Base-by-base conservation (phyloP, 2,888 invertebrate genomes). In the Sphaeridia pumilis region DNA sequence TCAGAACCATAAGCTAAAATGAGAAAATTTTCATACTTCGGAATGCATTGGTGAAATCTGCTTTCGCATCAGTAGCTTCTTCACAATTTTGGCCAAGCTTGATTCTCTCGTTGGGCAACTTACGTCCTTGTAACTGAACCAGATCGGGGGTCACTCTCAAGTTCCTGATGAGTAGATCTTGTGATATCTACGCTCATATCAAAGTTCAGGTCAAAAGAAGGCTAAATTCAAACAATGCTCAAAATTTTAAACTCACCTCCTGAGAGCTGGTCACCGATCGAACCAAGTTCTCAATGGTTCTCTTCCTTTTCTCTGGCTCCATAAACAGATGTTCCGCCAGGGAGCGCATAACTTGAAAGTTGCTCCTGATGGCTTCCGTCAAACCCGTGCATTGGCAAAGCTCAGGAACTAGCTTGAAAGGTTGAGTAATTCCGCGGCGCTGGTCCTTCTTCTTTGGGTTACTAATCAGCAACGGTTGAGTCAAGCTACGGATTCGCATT, bases 321-420 rank as follows among this genome's bases (percentile, higher is more conserved):
- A 93, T 78, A 55, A 86, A 75, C 0, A 93, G 92, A 66, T 84
- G 82, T 0, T 75, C 73, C 0, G 83, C 82, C 0, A 92, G 79
- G 58, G 86, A 86, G 67, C 83, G 83, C 89, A 94, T 93, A 1
- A 93, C 75, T 63, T 77, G 78, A 68, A 83, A 84, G 72, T 95
- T 86, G 22, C 72, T 73, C 2, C 88, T 74, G 74, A 93, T 83
- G 35, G 78, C 79, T 64, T 95, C 93, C 0, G 86, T 84, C 1
- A 95, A 71, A 0, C 94, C 95, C 0, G 94, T 90, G 67, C 93
- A 71, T 67, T 80, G 84, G 66, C 89, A 89, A 7, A 95, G 72
- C 70, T 95, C 94, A 0, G 95, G 95, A 12, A 97, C 75, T 22
- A 95, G 74, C 52, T 81, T 79, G 49, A 65, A 57, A 0, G 56